These are phyloP conservation scores for Aepyceros melampus DNA, from an alignment of 2,113 vertebrate genomes.

Conservation along the genomic window DNA sequence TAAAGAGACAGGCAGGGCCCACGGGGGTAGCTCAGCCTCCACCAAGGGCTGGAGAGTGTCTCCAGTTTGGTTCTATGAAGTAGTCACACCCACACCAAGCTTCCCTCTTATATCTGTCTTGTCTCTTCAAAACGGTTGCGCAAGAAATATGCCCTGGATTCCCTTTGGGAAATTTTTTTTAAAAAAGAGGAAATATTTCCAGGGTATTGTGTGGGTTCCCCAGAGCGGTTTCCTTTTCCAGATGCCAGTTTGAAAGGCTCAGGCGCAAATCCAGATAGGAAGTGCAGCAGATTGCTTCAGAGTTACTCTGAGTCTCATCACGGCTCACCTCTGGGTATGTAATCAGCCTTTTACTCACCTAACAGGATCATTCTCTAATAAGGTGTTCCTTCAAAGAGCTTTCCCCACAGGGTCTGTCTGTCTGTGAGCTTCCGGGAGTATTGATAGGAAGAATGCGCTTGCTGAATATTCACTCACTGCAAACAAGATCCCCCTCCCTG, in stretches of 20 bases:
- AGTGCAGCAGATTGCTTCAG: constrained; percentile 69
- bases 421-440: constrained; percentile 42
- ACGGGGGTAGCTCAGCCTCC: background rate
- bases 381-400: constrained; percentile 77
- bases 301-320: constrained; percentile 68
- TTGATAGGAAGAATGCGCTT: background rate
- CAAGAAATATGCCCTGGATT: constrained; percentile 12
- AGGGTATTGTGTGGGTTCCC: constrained; percentile 4
- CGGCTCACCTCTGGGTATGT: constrained; percentile 67
- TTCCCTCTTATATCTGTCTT: background rate
- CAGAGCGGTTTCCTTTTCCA: background rate
- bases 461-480: constrained; percentile 60
- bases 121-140: background rate
- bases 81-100: too few species aligned
- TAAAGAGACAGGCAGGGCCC: background rate
- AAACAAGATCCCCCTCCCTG: constrained; percentile 51
- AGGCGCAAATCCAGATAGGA: constrained; percentile 38
- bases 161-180: background rate
- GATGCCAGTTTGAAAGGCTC: constrained; percentile 29
- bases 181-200: background rate
- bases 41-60: background rate
- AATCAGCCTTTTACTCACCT: constrained; percentile 81
- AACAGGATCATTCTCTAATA: constrained; percentile 78
- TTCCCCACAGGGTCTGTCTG: constrained; percentile 66
- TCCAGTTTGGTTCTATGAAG: background rate